A percentile compares a stretch with the other conserved stretches of the same genome.
These are phyloP conservation scores for Candoia aspera DNA, from an alignment of 2,113 vertebrate genomes.

Conservation along the genomic window DNA sequence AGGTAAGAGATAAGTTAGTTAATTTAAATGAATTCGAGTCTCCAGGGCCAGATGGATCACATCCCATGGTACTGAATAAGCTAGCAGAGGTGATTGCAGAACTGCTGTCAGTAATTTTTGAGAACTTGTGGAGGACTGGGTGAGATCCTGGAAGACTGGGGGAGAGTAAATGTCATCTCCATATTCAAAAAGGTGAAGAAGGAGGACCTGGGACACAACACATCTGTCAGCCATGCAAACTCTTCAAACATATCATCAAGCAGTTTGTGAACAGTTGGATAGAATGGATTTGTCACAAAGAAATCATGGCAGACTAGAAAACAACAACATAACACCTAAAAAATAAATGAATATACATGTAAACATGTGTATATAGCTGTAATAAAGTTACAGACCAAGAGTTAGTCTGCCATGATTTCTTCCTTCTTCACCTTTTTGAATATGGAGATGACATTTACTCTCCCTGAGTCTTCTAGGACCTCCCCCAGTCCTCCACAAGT, in stretches of 20 bases:
- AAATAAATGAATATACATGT: not conserved
- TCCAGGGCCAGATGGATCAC: too few species aligned
- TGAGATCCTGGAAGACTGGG: not conserved
- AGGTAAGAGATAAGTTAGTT: not conserved
- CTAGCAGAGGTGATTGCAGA: not conserved
- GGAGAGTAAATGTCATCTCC: not conserved
- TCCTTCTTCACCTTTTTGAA: not conserved
- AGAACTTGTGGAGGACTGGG: not conserved
- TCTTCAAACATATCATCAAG: too few species aligned
- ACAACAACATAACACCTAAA: not conserved
- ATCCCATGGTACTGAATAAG: not conserved
- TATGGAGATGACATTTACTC: not conserved
- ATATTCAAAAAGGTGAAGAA: not conserved
- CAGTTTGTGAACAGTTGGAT: not conserved
- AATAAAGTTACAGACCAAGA: not conserved
- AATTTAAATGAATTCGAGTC: too few species aligned
- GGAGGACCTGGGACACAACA: not conserved
- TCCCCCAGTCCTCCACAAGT: not conserved
- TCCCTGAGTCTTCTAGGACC: not conserved
- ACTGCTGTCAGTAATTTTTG: too few species aligned
- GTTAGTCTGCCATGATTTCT: not conserved
- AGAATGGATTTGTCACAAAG: not conserved
- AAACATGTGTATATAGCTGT: not conserved
- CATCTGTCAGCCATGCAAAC: not conserved
- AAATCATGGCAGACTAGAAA: not conserved